A percentile compares a stretch with the other conserved stretches of the same genome.
Evolutionary conservation across 2,113 vertebrate genomes (phyloP).

Genomic region (Dolichallabes microphthalmus): DNA sequence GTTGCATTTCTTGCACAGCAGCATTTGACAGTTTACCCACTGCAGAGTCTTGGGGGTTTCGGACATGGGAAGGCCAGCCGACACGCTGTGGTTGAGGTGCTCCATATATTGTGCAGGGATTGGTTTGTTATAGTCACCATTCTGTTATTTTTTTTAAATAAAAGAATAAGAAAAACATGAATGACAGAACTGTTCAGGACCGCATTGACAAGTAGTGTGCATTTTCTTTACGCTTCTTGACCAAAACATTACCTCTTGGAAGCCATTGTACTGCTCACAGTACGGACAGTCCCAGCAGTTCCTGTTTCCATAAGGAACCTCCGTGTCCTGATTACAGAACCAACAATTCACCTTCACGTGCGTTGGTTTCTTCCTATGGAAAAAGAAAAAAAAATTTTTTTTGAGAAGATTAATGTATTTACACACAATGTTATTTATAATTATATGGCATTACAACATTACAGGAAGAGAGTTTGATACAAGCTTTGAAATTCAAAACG

Average conservation of each 20-base stretch:
- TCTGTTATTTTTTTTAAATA: constrained; percentile 66
- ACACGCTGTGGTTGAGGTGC: constrained; percentile 90
- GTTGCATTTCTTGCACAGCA: constrained; percentile 91
- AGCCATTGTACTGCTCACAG: constrained; percentile 98
- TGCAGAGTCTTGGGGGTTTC: constrained; percentile 77
- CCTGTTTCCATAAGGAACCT: constrained; percentile 93
- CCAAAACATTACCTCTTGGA: constrained; percentile 83
- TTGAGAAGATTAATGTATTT: not conserved
- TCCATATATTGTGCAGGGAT: constrained; percentile 96
- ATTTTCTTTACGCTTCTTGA: not conserved
- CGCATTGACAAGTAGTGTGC: not conserved
- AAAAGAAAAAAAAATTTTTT: not conserved
- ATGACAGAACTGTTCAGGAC: not conserved
- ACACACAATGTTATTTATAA: not conserved
- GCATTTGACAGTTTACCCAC: constrained; percentile 93
- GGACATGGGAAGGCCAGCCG: constrained; percentile 64
- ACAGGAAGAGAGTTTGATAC: too few species aligned
- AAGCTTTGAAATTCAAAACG: too few species aligned
- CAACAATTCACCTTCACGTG: constrained; percentile 92
- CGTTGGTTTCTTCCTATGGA: constrained; percentile 82
- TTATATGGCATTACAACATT: not conserved
- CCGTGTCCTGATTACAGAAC: constrained; percentile 91
- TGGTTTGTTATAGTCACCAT: constrained; percentile 98
- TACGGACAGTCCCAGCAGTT: constrained; percentile 98
- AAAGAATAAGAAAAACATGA: not conserved